Percentiles rank a stretch among this genome's conserved stretches.
Evolutionary conservation across 2,113 vertebrate species (phyloP).

Genomic region (Coptodon rendalli): DNA sequence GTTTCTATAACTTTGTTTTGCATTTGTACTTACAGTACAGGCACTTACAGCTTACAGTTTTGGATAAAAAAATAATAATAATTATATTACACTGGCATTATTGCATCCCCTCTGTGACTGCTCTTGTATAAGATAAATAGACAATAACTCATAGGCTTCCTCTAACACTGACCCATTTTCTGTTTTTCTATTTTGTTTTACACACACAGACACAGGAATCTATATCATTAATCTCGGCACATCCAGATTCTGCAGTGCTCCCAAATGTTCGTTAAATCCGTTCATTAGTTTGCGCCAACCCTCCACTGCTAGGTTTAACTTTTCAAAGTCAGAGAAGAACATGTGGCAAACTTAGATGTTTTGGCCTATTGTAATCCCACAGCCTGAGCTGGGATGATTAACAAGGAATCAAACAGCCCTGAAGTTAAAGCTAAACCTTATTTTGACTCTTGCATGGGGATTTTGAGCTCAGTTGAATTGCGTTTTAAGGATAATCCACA

Average conservation of each 20-base stretch:
- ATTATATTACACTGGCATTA: neutral
- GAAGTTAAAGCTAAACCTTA: neutral
- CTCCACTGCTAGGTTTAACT: neutral
- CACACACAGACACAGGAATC: neutral
- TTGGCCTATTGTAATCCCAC: neutral
- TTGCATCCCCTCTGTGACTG: neutral
- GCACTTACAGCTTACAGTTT: neutral
- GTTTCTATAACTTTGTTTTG: neutral
- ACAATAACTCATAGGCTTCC: neutral
- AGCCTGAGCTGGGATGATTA: neutral
- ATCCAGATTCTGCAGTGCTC: neutral
- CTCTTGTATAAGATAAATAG: neutral
- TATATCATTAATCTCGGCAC: neutral
- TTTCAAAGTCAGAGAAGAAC: neutral
- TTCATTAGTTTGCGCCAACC: neutral
- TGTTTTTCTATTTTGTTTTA: neutral
- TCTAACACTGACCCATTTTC: neutral
- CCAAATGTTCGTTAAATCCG: neutral
- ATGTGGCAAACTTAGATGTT: neutral
- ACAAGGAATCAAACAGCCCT: neutral
- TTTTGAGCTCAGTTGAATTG: neutral
- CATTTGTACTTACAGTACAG: accelerated
- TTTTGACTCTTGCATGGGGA: neutral
- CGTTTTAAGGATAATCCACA: neutral
- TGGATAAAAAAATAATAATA: neutral